Percentiles rank a stretch among this genome's conserved stretches.
Evolutionary conservation across 2,113 vertebrate species (phyloP).

Genomic region (Saimiri boliviensis): DNA sequence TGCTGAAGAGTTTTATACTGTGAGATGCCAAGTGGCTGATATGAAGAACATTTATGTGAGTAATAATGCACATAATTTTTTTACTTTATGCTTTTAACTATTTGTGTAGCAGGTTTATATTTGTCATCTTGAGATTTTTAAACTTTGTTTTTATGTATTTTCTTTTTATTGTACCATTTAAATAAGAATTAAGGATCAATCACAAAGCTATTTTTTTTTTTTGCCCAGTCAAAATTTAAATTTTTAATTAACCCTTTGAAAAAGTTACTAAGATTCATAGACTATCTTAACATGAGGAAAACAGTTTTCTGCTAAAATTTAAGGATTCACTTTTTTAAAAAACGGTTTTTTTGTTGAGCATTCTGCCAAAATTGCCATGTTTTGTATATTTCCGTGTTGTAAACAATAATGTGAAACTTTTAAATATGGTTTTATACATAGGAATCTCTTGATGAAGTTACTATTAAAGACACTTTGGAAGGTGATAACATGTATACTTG

Average conservation of each 20-base stretch:
- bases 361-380: background rate
- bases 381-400: background rate
- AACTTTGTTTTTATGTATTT: constrained; percentile 24
- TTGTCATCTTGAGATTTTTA: background rate
- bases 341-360: background rate
- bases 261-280: background rate
- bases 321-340: background rate
- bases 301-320: background rate
- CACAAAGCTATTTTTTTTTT: background rate
- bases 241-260: background rate
- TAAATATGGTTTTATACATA: constrained; percentile 71
- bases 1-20: constrained; percentile 99
- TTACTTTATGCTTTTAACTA: background rate
- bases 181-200: background rate
- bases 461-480: constrained; percentile 99
- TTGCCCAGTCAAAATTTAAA: constrained; percentile 24
- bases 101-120: background rate
- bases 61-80: constrained; percentile 51
- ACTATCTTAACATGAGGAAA: background rate
- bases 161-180: background rate
- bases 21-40: constrained; percentile 98
- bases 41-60: constrained; percentile 99
- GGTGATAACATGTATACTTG: constrained; percentile 99
- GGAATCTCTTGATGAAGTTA: constrained; percentile 99
- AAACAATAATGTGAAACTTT: constrained; percentile 34